These are phyloP conservation scores for Ceryle rudis DNA, from an alignment of 2,797 vertebrate genomes.

Conservation along the genomic window DNA sequence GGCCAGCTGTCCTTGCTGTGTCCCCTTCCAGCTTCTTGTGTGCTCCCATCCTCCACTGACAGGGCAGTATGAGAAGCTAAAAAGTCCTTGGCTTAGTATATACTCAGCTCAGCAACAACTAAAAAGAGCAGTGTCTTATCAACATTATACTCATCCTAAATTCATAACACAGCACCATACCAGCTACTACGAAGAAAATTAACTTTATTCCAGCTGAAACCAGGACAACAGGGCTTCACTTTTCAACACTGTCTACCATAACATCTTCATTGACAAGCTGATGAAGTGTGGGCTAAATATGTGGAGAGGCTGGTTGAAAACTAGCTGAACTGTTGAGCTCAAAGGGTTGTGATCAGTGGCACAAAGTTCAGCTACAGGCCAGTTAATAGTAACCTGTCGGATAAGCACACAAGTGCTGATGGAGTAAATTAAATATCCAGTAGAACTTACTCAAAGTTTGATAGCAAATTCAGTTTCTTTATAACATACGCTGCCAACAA, in stretches of 20 bases:
- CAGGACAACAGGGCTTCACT: not conserved
- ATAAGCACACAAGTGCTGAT: not conserved
- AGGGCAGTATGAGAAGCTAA: not conserved
- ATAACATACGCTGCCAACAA: not conserved
- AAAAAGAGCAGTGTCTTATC: not conserved
- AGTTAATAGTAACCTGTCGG: not conserved
- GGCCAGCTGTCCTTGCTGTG: not conserved
- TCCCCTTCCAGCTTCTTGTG: not conserved
- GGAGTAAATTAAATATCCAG: not conserved
- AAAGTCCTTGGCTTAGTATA: not conserved
- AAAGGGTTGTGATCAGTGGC: not conserved
- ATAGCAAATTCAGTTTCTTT: not conserved
- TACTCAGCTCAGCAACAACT: not conserved
- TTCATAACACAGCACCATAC: not conserved
- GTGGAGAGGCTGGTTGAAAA: not conserved
- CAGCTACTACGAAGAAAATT: not conserved
- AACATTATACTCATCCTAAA: not conserved
- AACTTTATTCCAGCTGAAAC: not conserved
- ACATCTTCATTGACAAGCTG: not conserved
- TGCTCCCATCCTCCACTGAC: not conserved
- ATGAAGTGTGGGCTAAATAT: not conserved
- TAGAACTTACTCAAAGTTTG: not conserved
- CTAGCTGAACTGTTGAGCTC: not conserved
- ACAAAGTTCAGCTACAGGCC: not conserved
- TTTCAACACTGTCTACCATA: not conserved